Evolutionary conservation across 2,797 vertebrate genomes (phyloP), one percentile per base, ranked within the genome.

Genomic region (Poliocrania exsul): DNA sequence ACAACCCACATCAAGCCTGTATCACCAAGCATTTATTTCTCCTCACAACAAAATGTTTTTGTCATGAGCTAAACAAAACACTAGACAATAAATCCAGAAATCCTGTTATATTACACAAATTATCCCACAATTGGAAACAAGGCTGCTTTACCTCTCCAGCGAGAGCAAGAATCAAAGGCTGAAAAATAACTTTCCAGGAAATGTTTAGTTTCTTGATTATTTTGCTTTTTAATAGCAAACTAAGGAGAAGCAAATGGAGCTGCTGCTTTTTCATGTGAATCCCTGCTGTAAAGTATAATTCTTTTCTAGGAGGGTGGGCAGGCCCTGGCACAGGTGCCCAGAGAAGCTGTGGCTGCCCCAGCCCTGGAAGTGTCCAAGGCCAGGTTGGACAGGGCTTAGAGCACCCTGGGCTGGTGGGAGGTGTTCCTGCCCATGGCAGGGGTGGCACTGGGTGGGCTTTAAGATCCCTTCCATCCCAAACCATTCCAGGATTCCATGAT

Each of bases 41-140:
- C 33, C 61, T 86, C 47, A 17, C 47, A 84, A 58, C 50, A 33
- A 80, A 49, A 64, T 61, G 16, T 11, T 81, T 86, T 71, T 86
- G 86, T 84, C 81, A 64, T 33, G 73, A 87, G 33, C 57, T 87
- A 91, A 96, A 90, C 73, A 93, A 92, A 96, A 71, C 4, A 7
- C 54, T 44, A 94, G 66, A 74, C 75, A 92, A 91, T 92, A 92
- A 96, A 95, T 92, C 85, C 89, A 86, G 37, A 88, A 75, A 86
- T 94, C 47, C 65, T 80, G 61, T 87, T 96, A 57, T 51, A 89
- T 92, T 96, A 89, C 46, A 87, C 71, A 95, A 91, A 95, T 97
- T 96, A 95, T 82, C 57, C 88, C 11, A 8, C 86, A 93, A 95
- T 72, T 96, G 88, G 81, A 88, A 96, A 92, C 85, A 95, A 92